Evolutionary conservation across 1,140 invertebrate genomes (phyloP).

Genomic region (Drosophila melanogaster): Release_6_plus_ISO1_MT NC_004354.4:6485501-6486000

Average conservation of each 20-base stretch:
- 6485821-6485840: no score
- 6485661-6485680: slow-evolving; percentile 35
- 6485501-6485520: slow-evolving; percentile 49
- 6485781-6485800: no score
- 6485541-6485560: slow-evolving; percentile 71
- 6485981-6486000: slow-evolving; percentile 63
- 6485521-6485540: slow-evolving; percentile 82
- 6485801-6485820: no score
- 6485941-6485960: not conserved
- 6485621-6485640: slow-evolving; percentile 76
- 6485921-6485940: not conserved
- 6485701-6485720: slow-evolving; percentile 27
- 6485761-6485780: no score
- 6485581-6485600: slow-evolving; percentile 18
- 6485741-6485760: slow-evolving; percentile 3
- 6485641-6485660: slow-evolving; percentile 33
- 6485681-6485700: slow-evolving; percentile 1
- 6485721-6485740: slow-evolving; percentile 21
- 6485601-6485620: slow-evolving; percentile 65
- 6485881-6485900: slow-evolving; percentile 1
- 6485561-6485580: slow-evolving; percentile 56
- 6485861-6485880: slow-evolving; percentile 1
- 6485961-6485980: slow-evolving; percentile 6
- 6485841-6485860: not conserved
- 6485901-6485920: slow-evolving; percentile 38